A percentile compares a stretch with the other conserved stretches of the same genome.
These are phyloP conservation scores for Agonopterix subpropinquella DNA, from an alignment of 2,888 invertebrate genomes.

Conservation along the genomic window DNA sequence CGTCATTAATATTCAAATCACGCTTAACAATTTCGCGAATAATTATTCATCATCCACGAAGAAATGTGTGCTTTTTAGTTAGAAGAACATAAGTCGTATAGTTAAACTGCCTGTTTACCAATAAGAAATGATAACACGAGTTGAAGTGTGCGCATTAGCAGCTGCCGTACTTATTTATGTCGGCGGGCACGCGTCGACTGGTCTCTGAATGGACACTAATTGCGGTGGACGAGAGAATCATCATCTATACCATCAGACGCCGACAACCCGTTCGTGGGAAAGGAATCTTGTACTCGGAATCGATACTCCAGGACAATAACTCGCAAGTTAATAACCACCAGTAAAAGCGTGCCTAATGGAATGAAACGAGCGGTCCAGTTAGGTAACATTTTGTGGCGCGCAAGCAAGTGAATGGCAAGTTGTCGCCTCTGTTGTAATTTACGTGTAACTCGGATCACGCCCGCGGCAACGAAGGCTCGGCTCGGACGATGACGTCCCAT, in stretches of 20 bases:
- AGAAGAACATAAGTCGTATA: not conserved
- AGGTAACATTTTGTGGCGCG: constrained; percentile 41
- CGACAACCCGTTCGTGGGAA: constrained; percentile 47
- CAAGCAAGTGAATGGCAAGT: constrained; percentile 42
- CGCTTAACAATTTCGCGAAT: too few species aligned
- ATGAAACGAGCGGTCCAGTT: constrained; percentile 36
- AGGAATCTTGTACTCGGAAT: constrained; percentile 34
- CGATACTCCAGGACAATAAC: constrained; percentile 23
- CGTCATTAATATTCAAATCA: too few species aligned
- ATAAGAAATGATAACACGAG: constrained; percentile 14
- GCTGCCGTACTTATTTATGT: constrained; percentile 37
- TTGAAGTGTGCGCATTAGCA: constrained; percentile 24
- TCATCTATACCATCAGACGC: constrained; percentile 32
- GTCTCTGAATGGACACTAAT: constrained; percentile 57
- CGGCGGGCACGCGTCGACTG: constrained; percentile 49
- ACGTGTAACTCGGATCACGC: constrained; percentile 37
- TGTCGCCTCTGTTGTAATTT: constrained; percentile 50
- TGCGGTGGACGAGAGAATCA: constrained; percentile 45
- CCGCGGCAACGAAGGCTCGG: constrained; percentile 25
- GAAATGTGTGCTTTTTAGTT: not conserved
- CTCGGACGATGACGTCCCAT: constrained; percentile 34
- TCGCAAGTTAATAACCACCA: constrained; percentile 27
- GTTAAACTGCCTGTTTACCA: not conserved
- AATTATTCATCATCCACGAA: too few species aligned
- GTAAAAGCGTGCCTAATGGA: constrained; percentile 47